Evolutionary conservation across 2,113 vertebrate genomes (phyloP).

Genomic region (Dipodomys merriami): DNA sequence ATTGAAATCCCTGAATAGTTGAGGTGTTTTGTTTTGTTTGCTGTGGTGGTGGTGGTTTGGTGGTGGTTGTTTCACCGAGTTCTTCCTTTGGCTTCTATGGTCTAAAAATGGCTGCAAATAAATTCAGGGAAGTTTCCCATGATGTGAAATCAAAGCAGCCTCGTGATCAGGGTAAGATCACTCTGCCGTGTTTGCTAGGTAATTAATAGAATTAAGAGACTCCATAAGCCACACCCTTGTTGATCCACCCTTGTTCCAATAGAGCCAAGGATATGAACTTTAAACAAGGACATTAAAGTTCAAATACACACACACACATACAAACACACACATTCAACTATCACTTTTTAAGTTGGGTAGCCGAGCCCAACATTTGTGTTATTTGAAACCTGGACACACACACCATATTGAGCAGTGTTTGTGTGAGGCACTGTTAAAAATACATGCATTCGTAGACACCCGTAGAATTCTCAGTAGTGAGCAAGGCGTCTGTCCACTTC

Average conservation of each 20-base stretch:
- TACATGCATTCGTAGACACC: constrained; percentile 55
- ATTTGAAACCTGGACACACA: background rate
- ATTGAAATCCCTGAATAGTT: too few relatives aligned
- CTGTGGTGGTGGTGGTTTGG: too few relatives aligned
- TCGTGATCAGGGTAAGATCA: accelerated
- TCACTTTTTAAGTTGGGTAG: background rate
- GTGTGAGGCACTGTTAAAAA: background rate
- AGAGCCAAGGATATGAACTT: background rate
- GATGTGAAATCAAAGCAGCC: background rate
- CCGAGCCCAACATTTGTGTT: background rate
- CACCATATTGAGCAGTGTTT: background rate
- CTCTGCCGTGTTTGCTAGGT: accelerated
- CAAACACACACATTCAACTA: accelerated
- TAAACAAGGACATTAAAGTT: background rate
- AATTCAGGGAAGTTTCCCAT: background rate
- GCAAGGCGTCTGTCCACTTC: background rate
- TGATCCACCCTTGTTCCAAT: background rate
- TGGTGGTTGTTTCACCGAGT: too few relatives aligned
- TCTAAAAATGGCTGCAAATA: background rate
- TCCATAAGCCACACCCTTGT: background rate
- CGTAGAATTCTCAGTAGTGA: background rate
- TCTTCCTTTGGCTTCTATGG: background rate
- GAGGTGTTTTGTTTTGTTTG: too few relatives aligned
- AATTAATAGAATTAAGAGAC: background rate
- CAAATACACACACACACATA: background rate